phyloP scores from a whole-genome alignment of 2,888 invertebrate species.

The Bombyx huttoni region DNA sequence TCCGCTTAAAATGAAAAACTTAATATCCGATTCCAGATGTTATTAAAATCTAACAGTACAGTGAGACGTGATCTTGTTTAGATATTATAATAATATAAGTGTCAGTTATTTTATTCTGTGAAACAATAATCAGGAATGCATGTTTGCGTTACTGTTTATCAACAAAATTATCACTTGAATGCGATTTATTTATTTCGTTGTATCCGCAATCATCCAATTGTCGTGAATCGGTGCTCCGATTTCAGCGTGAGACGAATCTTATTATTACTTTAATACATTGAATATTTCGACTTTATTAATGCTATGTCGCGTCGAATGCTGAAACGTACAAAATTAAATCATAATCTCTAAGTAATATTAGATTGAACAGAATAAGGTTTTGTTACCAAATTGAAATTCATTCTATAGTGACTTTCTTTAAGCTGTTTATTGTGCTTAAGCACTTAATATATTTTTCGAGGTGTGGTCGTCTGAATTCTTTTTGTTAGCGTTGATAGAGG shows the following conservation, averaged over 20 bases:
- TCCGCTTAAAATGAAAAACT: not conserved
- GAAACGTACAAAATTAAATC: not conserved
- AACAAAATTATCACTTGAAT: conserved; percentile 24
- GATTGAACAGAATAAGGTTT: not conserved
- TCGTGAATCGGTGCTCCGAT: not conserved
- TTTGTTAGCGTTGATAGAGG: conserved; percentile 1
- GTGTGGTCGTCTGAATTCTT: not conserved
- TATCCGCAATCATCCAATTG: not conserved
- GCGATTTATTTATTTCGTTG: not conserved
- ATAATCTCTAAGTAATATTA: not conserved
- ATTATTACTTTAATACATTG: too few relatives aligned
- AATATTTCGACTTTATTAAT: not conserved
- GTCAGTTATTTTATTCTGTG: conserved; percentile 3
- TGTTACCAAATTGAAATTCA: not conserved
- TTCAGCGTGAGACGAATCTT: not conserved
- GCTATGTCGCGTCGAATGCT: not conserved
- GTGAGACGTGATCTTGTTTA: too few relatives aligned
- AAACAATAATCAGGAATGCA: conserved; percentile 30
- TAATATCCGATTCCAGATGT: not conserved
- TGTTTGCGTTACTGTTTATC: conserved; percentile 46
- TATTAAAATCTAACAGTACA: not conserved
- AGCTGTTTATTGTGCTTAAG: not conserved
- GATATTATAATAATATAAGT: not conserved
- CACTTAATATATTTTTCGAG: not conserved
- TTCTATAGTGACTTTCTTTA: not conserved